Conservation (phyloP, 2,888 invertebrate genomes). For the Andricus quercusramuli region DNA sequence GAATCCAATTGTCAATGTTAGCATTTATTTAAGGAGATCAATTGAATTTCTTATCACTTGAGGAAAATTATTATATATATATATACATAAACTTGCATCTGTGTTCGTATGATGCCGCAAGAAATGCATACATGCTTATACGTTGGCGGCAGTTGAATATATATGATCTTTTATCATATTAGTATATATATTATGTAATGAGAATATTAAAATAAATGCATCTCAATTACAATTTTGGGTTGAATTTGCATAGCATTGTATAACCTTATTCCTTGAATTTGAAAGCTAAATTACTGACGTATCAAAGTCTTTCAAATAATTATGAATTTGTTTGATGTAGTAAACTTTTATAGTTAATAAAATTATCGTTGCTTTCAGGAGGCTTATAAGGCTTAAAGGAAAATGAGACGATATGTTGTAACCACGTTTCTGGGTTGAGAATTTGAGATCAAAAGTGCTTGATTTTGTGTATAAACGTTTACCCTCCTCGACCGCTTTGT, state of each 20-base stretch:
- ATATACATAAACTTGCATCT: no score
- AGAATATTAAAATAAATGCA: neutral
- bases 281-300: neutral
- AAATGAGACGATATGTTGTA: conserved; percentile 29
- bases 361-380: neutral
- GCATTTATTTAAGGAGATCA: no score
- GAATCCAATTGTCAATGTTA: no score
- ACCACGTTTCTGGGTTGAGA: conserved; percentile 17
- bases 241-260: neutral
- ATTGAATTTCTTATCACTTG: no score
- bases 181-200: no score
- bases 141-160: no score
- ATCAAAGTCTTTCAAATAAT: neutral
- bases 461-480: conserved; percentile 35
- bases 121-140: no score
- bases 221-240: neutral
- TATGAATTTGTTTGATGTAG: neutral
- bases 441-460: conserved; percentile 40
- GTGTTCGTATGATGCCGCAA: no score
- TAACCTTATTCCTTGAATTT: neutral
- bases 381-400: conserved; percentile 3
- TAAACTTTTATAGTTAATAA: neutral
- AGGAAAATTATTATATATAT: no score
- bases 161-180: no score
- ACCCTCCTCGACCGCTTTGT: conserved; percentile 28